Evolutionary conservation across 1,140 invertebrate species (phyloP).

Genomic region (Saccostrea cuccullata): DNA sequence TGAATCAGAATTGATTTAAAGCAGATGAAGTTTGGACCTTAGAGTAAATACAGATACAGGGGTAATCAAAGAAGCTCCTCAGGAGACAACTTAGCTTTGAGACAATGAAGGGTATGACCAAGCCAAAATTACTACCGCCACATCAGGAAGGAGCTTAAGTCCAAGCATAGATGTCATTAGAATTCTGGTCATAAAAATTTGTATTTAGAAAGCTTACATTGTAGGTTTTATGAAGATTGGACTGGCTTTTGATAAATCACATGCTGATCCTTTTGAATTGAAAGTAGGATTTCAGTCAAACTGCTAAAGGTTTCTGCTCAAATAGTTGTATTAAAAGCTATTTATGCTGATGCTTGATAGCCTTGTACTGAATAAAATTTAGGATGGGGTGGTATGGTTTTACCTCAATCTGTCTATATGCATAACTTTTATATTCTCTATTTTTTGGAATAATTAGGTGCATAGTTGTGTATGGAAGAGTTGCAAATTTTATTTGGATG

Average conservation of each 20-base stretch:
- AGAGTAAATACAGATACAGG: background rate
- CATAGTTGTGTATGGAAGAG: too few species aligned
- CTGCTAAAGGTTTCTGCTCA: too few species aligned
- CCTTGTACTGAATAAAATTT: too few species aligned
- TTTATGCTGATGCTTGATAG: too few species aligned
- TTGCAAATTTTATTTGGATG: too few species aligned
- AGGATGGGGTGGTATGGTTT: too few species aligned
- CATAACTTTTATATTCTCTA: too few species aligned
- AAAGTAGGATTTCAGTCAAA: too few species aligned
- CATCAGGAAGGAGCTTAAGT: background rate
- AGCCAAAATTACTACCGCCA: background rate
- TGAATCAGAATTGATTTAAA: constrained; percentile 23
- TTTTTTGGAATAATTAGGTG: too few species aligned
- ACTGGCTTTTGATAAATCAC: constrained; percentile 12
- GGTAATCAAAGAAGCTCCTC: constrained; percentile 19
- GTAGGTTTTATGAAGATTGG: background rate
- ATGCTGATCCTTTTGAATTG: background rate
- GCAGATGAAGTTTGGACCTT: background rate
- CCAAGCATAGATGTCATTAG: background rate
- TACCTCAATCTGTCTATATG: too few species aligned
- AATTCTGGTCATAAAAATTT: background rate
- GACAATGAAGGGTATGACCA: background rate
- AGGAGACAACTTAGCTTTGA: background rate
- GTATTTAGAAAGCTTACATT: background rate
- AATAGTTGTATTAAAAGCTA: too few species aligned